Evolutionary conservation across 2,797 vertebrate species (phyloP).

Genomic region (Moxostoma hubbsi): DNA sequence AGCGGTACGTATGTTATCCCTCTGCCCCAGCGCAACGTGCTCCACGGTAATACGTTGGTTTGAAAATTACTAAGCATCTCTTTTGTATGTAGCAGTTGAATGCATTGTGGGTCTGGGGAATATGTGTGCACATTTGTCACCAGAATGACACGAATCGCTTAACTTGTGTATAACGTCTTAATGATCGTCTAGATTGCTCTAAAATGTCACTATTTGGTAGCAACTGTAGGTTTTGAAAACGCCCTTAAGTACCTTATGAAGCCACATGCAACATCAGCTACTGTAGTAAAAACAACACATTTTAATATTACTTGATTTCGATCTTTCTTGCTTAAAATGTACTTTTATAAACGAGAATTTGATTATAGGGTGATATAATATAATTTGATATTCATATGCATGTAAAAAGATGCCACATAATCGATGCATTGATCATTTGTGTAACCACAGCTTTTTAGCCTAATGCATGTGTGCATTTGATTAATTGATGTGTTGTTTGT

Average conservation of each 20-base stretch:
- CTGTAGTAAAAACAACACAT: neutral
- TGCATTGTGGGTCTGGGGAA: neutral
- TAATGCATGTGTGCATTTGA: conserved; percentile 2
- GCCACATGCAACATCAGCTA: neutral
- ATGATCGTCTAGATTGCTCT: neutral
- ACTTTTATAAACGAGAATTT: neutral
- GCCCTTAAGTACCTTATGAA: neutral
- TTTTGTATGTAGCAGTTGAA: neutral
- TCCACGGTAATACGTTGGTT: conserved; percentile 7
- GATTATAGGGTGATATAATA: neutral
- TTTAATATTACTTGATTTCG: neutral
- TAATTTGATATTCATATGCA: neutral
- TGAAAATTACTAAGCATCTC: neutral
- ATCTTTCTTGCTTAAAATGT: neutral
- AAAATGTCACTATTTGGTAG: neutral
- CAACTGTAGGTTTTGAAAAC: neutral
- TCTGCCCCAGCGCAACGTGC: neutral
- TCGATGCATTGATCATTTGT: conserved; percentile 16
- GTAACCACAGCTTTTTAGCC: conserved; percentile 12
- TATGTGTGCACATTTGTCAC: neutral
- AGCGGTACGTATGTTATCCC: neutral
- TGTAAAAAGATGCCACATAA: neutral
- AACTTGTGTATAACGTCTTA: neutral
- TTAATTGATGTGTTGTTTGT: neutral
- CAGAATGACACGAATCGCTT: neutral